These are phyloP conservation scores for Lethrus apterus DNA, from an alignment of 1,140 invertebrate genomes.

Conservation along the genomic window DNA sequence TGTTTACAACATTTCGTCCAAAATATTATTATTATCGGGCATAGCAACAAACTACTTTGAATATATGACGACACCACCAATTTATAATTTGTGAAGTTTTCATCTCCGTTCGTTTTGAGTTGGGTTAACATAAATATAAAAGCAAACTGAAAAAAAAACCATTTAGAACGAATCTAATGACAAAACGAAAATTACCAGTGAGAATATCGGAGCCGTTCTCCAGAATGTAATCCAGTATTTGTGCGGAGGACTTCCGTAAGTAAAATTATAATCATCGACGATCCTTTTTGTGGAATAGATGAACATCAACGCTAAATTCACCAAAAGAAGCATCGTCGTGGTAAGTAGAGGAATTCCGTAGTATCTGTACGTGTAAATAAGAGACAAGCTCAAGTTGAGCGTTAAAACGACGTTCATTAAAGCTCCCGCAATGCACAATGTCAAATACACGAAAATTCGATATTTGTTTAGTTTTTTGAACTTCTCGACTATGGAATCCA, in stretches of 20 bases:
- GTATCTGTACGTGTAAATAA: neutral
- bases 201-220: conserved; percentile 4
- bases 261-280: conserved; percentile 2
- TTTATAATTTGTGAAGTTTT: neutral
- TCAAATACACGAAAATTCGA: neutral
- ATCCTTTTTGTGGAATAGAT: conserved; percentile 5
- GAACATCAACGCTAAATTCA: conserved; percentile 2
- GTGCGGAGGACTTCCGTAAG: neutral
- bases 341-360: neutral
- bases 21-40: neutral
- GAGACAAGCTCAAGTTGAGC: neutral
- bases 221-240: conserved; percentile 2
- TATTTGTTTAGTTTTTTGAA: neutral
- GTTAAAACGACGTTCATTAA: neutral
- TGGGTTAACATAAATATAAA: conserved; percentile 6
- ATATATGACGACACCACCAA: neutral
- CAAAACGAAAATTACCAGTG: neutral
- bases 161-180: neutral
- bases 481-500: conserved; percentile 1
- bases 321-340: neutral
- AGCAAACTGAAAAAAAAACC: conserved; percentile 1
- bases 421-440: neutral
- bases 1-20: conserved; percentile 3
- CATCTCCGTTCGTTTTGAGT: neutral
- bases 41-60: neutral